Evolutionary conservation across 2,888 invertebrate genomes (phyloP), one percentile per base, ranked within the genome.

Genomic region (Alviniconcha strummeri): DNA sequence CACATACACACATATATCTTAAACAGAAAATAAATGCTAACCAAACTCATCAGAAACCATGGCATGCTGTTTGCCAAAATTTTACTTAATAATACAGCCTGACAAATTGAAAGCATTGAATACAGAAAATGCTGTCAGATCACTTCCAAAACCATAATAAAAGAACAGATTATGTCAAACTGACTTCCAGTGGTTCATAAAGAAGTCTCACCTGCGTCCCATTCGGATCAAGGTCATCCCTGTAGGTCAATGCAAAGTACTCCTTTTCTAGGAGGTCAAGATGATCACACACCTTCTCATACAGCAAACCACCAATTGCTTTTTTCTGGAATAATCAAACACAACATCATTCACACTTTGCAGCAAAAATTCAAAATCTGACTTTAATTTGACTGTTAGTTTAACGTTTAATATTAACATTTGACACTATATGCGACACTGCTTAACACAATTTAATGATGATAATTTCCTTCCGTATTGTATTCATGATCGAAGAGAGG

Each of bases 211-310:
- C 82, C 77, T 54, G 72, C 8, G 71, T 4, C 0, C 74, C 81
- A 56, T 19, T 9, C 1, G 81, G 76, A 80, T 86, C 84, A 13
- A 54, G 56, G 1, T 82, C 96, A 93, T 98, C 97, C 86, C 96
- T 95, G 94, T 97, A 98, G 86, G 96, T 96, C 83, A 99, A 95
- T 5, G 98, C 98, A 94, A 99, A 99, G 94, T 98, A 99, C 94
- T 99, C 99, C 94, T 97, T 97, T 94, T 99, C 99, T 88, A 97
- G 95, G 83, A 99, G 95, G 94, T 98, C 98, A 90, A 98, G 95
- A 87, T 96, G 96, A 91, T 98, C 97, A 94, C 98, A 98, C 86
- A 98, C 97, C 94, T 96, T 96, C 91, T 96, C 96, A 87, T 98
- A 95, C 80, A 99, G 95, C 89, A 98, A 97, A 91, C 96, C 96